Base-by-base conservation (phyloP, 2,113 vertebrate genomes). In the Peromyscus californicus region DNA sequence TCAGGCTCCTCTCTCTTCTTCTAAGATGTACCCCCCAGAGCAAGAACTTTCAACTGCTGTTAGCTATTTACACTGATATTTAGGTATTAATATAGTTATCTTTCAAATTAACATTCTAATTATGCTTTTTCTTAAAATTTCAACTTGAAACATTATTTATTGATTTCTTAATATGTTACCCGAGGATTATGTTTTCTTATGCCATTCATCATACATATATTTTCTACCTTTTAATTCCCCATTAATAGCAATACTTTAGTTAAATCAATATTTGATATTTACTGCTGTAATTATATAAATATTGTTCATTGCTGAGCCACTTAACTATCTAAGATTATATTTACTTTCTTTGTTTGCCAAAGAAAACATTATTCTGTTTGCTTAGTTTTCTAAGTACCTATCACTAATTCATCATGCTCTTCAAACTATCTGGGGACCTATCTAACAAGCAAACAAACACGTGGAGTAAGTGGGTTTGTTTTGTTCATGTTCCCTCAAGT, bases 261-360 rank as follows among this genome's bases (percentile, higher is more conserved):
- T 86, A 96, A 80, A 76, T 79, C 63, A 65, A 45, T 80, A 59
- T 90, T 93, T 90, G 70, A 95, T 75, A 11, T 42, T 76, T 75
- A 26, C 8, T n/a, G 63, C 7, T 59, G 33, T 45, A 12, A 63
- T 92, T 90, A 92, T 45, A 93, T 59, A 72, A 82, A 72, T 82
- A 94, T 67, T 91, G 1, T 24, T 83, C 39, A 89, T 48, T 90
- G 9, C 4, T 86, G 54, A 69, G 36, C 29, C 31, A 61, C 19
- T 86, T 86, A 70, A 22, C 42, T 31, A 42, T 39, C 75, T 96
- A 57, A 61, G 72, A 72, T 59, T 76, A n/a, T 24, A 42, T 89
- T 97, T 87, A 16, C 5, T 57, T 83, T 48, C 11, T 48, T 87
- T 89, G 21, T 83, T 93, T 90, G 90, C 13, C n/a, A 39, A 93